Conservation (phyloP, 2,797 vertebrate genomes). For the Discoglossus pictus region DNA sequence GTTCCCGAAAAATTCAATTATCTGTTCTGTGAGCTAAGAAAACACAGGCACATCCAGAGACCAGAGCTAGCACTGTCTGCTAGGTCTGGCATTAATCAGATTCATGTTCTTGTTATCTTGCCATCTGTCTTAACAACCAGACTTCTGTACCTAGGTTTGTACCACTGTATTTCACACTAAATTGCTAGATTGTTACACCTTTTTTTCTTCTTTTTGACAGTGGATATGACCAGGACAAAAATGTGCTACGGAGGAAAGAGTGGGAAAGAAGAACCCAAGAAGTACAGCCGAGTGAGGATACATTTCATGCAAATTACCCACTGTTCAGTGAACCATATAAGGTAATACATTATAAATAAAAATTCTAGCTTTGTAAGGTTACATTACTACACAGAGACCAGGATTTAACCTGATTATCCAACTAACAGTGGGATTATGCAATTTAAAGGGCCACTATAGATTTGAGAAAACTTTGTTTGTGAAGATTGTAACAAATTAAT, state of each 20-base stretch:
- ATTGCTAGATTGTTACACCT: not conserved
- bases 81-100: constrained; percentile 54
- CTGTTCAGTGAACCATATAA: constrained; percentile 81
- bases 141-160: constrained; percentile 43
- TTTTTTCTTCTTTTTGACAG: constrained; percentile 57
- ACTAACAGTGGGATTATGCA: no score
- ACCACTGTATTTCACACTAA: constrained; percentile 4
- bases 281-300: constrained; percentile 68
- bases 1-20: constrained; percentile 57
- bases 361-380: no score
- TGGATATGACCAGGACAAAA: constrained; percentile 76
- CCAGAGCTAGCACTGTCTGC: constrained; percentile 42
- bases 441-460: no score
- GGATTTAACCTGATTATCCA: no score
- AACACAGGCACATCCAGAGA: constrained; percentile 46
- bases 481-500: no score
- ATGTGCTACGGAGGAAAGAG: constrained; percentile 73
- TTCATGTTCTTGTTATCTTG: constrained; percentile 55
- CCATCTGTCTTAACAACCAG: constrained; percentile 55
- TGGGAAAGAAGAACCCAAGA: constrained; percentile 77
- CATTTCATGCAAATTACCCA: constrained; percentile 68
- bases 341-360: constrained; percentile 57
- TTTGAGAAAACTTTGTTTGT: no score
- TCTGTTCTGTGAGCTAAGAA: constrained; percentile 55
- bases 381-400: no score